phyloP scores from a whole-genome alignment of 1,140 invertebrate species.

The Contarinia nasturtii region DNA sequence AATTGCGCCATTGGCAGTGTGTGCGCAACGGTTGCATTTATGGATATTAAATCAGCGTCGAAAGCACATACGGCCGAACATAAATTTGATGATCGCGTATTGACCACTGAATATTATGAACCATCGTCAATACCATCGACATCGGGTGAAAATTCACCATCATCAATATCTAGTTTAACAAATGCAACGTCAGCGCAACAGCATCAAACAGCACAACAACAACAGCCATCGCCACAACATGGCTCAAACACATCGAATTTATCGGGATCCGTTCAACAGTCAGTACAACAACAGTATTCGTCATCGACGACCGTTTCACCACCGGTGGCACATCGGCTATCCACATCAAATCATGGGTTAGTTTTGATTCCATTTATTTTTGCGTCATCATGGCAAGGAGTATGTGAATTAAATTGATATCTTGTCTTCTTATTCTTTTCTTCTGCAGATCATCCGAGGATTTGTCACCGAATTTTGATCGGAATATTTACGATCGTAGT shows the following conservation, averaged over 20 bases:
- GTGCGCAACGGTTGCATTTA: slow-evolving; percentile 81
- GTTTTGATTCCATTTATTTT: no score
- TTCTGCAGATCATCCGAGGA: slow-evolving; percentile 28
- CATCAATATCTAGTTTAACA: slow-evolving; percentile 2
- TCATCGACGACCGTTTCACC: no score
- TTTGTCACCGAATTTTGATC: slow-evolving; percentile 20
- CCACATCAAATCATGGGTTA: no score
- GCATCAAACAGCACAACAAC: neutral
- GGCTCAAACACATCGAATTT: neutral
- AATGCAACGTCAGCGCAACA: neutral
- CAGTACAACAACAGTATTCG: no score
- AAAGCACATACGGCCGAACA: slow-evolving; percentile 82
- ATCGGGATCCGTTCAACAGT: neutral
- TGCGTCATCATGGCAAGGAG: no score
- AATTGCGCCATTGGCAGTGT: slow-evolving; percentile 23
- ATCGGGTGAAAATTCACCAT: slow-evolving; percentile 3
- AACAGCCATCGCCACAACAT: neutral
- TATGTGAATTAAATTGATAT: no score
- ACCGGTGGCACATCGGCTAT: no score
- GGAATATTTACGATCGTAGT: slow-evolving; percentile 27
- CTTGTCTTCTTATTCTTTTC: no score
- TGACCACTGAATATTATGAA: slow-evolving; percentile 87
- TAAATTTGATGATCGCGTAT: slow-evolving; percentile 62
- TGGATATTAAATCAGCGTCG: slow-evolving; percentile 89
- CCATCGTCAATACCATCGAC: slow-evolving; percentile 49